A percentile compares a stretch with the other conserved stretches of the same genome.
phyloP scores from a whole-genome alignment of 2,888 invertebrate species.

The Gandaritis pyraliata region DNA sequence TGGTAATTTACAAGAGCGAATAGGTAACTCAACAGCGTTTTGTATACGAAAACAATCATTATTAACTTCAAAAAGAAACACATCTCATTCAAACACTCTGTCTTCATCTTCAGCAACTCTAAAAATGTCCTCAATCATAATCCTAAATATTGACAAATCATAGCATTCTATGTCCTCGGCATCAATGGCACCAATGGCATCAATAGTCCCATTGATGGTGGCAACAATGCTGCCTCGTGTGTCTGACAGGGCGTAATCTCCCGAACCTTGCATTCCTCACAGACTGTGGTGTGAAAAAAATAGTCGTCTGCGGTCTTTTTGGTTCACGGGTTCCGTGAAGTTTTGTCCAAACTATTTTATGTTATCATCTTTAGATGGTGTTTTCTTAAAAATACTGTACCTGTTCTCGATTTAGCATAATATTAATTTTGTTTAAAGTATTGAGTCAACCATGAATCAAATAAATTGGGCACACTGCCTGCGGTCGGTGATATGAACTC shows the following conservation, averaged over 20 bases:
- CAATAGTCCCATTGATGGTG: conserved; percentile 28
- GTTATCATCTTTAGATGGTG: no score
- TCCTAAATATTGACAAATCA: conserved; percentile 37
- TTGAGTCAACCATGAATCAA: no score
- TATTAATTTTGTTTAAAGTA: no score
- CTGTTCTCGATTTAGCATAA: no score
- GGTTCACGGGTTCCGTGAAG: conserved; percentile 48
- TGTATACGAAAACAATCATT: conserved; percentile 14
- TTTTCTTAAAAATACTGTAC: no score
- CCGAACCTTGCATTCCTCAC: conserved; percentile 77
- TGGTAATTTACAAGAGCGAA: neutral
- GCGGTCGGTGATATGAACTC: no score
- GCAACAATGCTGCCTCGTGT: conserved; percentile 46
- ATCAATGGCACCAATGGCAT: conserved; percentile 17
- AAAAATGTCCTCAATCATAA: conserved; percentile 33
- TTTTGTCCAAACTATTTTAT: neutral
- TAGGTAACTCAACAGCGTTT: neutral
- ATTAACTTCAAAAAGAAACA: conserved; percentile 22
- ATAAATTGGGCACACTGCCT: no score
- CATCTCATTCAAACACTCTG: conserved; percentile 16
- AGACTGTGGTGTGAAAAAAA: conserved; percentile 62
- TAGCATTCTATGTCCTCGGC: conserved; percentile 23
- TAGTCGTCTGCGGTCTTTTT: conserved; percentile 38
- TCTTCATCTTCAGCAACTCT: conserved; percentile 8
- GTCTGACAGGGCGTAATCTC: conserved; percentile 64